These are phyloP conservation scores for Nebria brevicollis DNA, from an alignment of 2,888 invertebrate genomes.

Conservation along the genomic window DNA sequence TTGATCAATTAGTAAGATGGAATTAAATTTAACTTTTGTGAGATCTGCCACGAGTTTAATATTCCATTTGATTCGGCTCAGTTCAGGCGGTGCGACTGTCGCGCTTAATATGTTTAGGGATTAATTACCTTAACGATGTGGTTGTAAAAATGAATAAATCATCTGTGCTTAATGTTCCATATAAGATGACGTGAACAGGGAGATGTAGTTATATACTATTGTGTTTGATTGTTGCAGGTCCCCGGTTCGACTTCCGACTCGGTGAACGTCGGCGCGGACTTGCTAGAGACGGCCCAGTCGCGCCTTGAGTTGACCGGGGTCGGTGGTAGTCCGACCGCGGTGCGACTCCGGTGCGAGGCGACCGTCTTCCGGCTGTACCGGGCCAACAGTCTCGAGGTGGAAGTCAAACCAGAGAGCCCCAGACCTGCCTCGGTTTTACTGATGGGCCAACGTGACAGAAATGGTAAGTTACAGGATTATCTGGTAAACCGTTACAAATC, in stretches of 20 bases:
- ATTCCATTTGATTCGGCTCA: neutral
- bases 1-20: too few species aligned
- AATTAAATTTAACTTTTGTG: neutral
- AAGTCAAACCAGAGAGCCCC: constrained; percentile 69
- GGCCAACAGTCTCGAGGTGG: constrained; percentile 69
- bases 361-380: constrained; percentile 72
- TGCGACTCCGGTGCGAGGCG: constrained; percentile 71
- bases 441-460: constrained; percentile 51
- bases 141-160: too few species aligned
- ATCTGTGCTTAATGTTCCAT: too few species aligned
- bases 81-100: too few species aligned
- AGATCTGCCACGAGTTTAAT: neutral
- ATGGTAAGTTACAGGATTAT: constrained; percentile 50
- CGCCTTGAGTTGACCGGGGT: constrained; percentile 68
- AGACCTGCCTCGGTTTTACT: constrained; percentile 72
- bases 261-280: constrained; percentile 68
- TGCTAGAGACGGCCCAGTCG: constrained; percentile 69
- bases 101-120: too few species aligned
- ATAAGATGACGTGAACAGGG: too few species aligned
- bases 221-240: constrained; percentile 62
- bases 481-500: neutral
- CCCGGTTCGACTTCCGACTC: constrained; percentile 71
- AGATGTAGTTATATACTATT: too few species aligned
- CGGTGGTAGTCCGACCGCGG: constrained; percentile 68
- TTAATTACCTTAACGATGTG: too few species aligned